Base-by-base conservation (phyloP, 2,888 invertebrate genomes). In the Phortica okadai region DNA sequence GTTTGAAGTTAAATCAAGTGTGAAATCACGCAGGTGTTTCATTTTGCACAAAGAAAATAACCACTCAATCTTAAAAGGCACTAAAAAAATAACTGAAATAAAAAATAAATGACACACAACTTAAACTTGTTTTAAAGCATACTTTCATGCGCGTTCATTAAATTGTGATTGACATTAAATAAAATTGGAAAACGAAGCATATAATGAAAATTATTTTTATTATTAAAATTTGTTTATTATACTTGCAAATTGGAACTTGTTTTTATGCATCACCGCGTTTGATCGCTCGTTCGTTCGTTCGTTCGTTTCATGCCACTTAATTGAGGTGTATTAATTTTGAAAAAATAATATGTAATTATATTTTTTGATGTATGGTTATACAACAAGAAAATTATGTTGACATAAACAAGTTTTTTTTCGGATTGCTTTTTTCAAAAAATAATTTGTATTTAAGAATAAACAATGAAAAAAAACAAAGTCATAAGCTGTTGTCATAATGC, bases 21-120 rank as follows among this genome's bases (percentile, higher is more conserved):
- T 88, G 82, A 88, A 88, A 87, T 87, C 83, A 86, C 85, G 88
- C 86, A 86, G 88, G 86, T 88, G 88, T 86, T 86, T 83, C 84
- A 83, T 85, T 88, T 84, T 16, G 25, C 54, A 33, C 54, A 41
- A 42, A 11, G 62, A 67, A 56, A 56, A 56, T 56, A 16, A 7
- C 56, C 85, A 83, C 79, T 79, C 87, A 88, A 85, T 85, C 33
- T 33, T 33, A 33, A 33, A 33, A 33, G 4, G 2, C 50, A 11
- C 50, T 10, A 10, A 45, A 8, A 50, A 50, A 14, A 50, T 50
- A 1, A 50, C 50, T 6, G 0, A 50, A 50, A 50, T 50, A 11
- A 11, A 6, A 50, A 11, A 14, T 5, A 50, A 50, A 50, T 8
- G 2, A 50, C 2, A 50, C 50, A 50, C 50, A 50, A 50, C 50